These are phyloP conservation scores for Lycaena phlaeas DNA, from an alignment of 2,888 invertebrate species.

Conservation along the genomic window DNA sequence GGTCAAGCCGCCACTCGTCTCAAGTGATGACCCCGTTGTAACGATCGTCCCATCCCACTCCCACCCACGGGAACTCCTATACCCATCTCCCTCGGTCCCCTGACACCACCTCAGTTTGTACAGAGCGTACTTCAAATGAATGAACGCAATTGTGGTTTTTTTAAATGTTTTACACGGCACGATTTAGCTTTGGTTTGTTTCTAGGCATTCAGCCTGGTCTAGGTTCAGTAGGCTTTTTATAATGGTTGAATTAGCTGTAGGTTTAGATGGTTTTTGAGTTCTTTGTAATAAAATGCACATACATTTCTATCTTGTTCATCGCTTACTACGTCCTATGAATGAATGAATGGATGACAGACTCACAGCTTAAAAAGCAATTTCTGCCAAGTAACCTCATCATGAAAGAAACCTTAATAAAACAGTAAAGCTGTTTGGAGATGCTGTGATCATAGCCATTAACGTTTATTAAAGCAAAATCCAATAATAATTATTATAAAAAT, in stretches of 20 bases:
- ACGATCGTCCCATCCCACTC: conserved; percentile 17
- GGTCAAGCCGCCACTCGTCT: conserved; percentile 21
- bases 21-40: conserved; percentile 21
- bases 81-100: conserved; percentile 13
- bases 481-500: no score
- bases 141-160: conserved; percentile 22
- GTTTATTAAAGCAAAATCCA: no score
- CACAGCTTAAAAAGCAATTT: no score
- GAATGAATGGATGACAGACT: no score
- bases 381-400: no score
- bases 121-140: conserved; percentile 18
- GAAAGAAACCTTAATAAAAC: no score
- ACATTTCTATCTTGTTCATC: no score
- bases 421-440: no score
- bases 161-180: conserved; percentile 13
- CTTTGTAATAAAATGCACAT: no score
- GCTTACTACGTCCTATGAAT: no score
- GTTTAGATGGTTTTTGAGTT: not conserved
- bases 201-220: not conserved
- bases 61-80: conserved; percentile 1
- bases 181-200: conserved; percentile 5
- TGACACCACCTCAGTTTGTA: conserved; percentile 15
- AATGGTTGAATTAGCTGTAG: conserved; percentile 3
- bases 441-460: no score
- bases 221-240: conserved; percentile 6